phyloP scores from a whole-genome alignment of 2,113 vertebrate species.

The Clupea harengus region DNA sequence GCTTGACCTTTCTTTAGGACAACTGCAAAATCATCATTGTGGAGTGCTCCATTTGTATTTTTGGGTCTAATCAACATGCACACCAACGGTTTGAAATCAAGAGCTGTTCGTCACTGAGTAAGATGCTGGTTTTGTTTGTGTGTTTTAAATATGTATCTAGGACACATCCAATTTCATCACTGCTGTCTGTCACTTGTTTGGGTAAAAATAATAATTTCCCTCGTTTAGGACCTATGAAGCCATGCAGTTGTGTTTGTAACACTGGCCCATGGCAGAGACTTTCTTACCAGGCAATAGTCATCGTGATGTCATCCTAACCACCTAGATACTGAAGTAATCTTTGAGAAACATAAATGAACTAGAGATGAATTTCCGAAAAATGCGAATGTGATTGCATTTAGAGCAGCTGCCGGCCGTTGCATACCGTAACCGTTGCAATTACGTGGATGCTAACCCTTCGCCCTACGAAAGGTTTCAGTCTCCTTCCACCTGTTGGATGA shows the following conservation, averaged over 20 bases:
- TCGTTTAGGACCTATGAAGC: neutral
- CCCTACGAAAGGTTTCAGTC: too few relatives aligned
- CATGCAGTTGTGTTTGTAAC: neutral
- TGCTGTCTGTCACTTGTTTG: constrained; percentile 5
- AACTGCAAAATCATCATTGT: neutral
- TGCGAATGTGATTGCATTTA: too few relatives aligned
- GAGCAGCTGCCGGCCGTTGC: too few relatives aligned
- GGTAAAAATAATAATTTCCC: neutral
- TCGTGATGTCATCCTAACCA: neutral
- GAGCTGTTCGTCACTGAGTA: neutral
- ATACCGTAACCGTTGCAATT: too few relatives aligned
- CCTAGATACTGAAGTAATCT: neutral
- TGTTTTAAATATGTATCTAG: constrained; percentile 18
- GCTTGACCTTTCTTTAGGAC: neutral
- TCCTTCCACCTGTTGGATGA: too few relatives aligned
- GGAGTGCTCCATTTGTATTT: neutral
- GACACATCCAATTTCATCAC: constrained; percentile 5
- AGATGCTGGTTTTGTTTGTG: neutral
- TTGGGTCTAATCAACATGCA: neutral
- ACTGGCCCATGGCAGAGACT: neutral
- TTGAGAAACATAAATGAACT: neutral
- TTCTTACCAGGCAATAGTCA: neutral
- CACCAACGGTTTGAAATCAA: neutral
- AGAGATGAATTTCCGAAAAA: too few relatives aligned
- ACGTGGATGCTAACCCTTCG: too few relatives aligned